Base-by-base conservation (phyloP, 2,888 invertebrate species). In the Oeneis ivallda region DNA sequence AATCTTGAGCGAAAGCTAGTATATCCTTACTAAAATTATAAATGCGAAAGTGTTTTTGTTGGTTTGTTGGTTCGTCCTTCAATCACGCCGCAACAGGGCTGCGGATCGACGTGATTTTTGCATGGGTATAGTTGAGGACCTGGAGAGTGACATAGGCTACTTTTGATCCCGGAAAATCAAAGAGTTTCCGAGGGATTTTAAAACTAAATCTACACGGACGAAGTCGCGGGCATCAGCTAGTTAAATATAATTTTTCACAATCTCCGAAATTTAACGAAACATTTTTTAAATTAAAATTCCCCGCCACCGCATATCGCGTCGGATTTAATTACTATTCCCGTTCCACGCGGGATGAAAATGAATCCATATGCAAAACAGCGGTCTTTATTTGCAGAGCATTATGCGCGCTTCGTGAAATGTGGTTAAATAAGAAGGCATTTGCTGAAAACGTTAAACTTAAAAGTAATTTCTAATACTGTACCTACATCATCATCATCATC, bases 341-440 rank as follows among this genome's bases (percentile, higher is more conserved):
- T 72, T 66, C 62, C 71, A 71, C 72, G 71, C 72, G 64, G 65
- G 71, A 74, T 72, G 70, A 65, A 69, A 71, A 74, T 73, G 65
- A 65, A 65, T 67, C 66, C 71, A 69, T 71, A 69, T 72, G 70
- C 64, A 67, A 67, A 69, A 66, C 67, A 60, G 53, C 52, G 67
- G 66, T 59, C 54, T 70, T 62, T 60, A 64, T 70, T 70, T 62
- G 43, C 64, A 43, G 54, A 53, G 71, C 6, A 43, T 53, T 15
- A 50, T 5, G n/a, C 17, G 5, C 52, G 32, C 32, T 32, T 32
- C 52, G 32, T 52, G 32, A n/a, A 52, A 52, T 52, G 32, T 8
- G 52, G 32, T 52, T 52, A 52, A 52, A 52, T 52, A 52, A 52
- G 52, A 52, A 32, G 52, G n/a, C 52, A 52, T 52, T 52, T 52